Evolutionary conservation across 2,113 vertebrate genomes (phyloP).

Genomic region (Machaerirhynchus nigripectus): DNA sequence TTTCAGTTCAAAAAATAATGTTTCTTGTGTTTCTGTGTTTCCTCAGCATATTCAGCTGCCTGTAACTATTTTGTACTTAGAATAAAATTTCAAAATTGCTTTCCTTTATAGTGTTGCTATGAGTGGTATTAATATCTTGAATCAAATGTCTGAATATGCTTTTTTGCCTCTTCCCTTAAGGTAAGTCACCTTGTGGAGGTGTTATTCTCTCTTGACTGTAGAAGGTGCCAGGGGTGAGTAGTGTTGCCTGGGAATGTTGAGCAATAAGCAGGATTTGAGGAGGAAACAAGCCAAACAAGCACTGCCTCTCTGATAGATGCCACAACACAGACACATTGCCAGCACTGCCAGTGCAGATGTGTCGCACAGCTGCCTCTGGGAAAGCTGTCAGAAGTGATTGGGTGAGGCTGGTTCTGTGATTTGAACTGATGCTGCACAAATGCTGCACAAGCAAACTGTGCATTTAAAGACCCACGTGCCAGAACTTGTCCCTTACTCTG

Average conservation of each 20-base stretch:
- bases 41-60: neutral
- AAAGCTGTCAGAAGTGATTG: neutral
- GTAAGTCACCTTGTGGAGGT: neutral
- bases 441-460: neutral
- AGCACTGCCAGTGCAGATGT: neutral
- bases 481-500: neutral
- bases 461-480: neutral
- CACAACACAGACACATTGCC: neutral
- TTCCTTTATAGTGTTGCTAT: neutral
- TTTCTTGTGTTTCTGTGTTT: neutral
- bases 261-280: neutral
- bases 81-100: neutral
- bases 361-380: rapidly evolving
- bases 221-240: neutral
- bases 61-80: neutral
- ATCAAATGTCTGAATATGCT: neutral
- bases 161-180: neutral
- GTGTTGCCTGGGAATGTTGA: neutral
- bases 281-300: neutral
- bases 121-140: neutral
- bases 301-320: neutral
- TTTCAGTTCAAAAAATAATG: neutral
- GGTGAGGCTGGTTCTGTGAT: neutral
- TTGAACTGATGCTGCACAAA: neutral
- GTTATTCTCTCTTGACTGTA: neutral